Conservation (phyloP, 2,113 vertebrate genomes). For the Empidonax alnorum region DNA sequence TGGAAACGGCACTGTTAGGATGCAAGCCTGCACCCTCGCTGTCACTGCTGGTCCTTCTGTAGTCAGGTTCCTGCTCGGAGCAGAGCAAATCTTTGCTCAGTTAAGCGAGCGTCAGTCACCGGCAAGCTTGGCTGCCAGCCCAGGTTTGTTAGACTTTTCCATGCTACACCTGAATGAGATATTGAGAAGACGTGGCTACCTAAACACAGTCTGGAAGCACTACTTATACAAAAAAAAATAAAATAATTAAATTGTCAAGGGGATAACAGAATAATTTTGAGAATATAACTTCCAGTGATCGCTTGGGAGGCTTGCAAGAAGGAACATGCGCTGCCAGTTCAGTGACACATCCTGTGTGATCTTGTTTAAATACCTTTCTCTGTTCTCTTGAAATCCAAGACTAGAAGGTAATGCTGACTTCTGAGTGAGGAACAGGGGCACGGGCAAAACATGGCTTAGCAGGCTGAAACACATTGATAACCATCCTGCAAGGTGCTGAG, state of each 20-base stretch:
- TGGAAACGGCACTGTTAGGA: conserved; percentile 69
- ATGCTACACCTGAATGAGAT: conserved; percentile 77
- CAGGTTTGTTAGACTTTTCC: conserved; percentile 65
- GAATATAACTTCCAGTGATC: not conserved
- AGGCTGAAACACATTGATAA: not conserved
- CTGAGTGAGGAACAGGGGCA: not conserved
- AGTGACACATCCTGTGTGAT: not conserved
- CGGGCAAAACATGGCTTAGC: not conserved
- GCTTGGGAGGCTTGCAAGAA: not conserved
- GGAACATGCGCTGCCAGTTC: not conserved
- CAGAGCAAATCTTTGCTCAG: conserved; percentile 79
- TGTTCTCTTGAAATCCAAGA: not conserved
- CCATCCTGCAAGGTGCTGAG: not conserved
- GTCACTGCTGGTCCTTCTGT: conserved; percentile 64
- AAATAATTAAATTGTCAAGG: conserved; percentile 52
- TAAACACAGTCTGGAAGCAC: conserved; percentile 52
- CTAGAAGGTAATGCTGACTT: not conserved
- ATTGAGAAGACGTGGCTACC: conserved; percentile 71
- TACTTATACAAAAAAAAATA: not conserved
- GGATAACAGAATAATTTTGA: conserved; percentile 73
- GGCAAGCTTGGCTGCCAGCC: conserved; percentile 72
- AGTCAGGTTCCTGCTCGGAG: conserved; percentile 69
- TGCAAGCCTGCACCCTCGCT: conserved; percentile 66
- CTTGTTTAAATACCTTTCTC: not conserved
- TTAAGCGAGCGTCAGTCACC: conserved; percentile 77